Conservation (phyloP, 2,888 invertebrate genomes). For the Erannis defoliaria region DNA sequence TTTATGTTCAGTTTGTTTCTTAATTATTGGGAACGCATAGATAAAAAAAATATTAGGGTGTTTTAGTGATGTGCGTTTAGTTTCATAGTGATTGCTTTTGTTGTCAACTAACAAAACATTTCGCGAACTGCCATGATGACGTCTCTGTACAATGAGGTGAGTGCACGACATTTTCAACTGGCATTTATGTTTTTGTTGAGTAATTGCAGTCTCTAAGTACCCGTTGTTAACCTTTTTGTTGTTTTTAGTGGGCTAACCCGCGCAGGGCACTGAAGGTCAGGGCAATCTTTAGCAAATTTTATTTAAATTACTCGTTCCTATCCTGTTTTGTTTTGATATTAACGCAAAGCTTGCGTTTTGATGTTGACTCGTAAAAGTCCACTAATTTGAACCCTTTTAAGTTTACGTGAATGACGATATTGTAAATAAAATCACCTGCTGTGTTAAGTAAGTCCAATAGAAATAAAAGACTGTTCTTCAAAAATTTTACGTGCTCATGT, state of each 20-base stretch:
- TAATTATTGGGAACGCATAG: conserved; percentile 12
- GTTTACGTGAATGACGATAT: not conserved
- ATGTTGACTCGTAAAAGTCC: not conserved
- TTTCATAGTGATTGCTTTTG: conserved; percentile 62
- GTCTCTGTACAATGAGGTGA: conserved; percentile 82
- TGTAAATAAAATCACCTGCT: not conserved
- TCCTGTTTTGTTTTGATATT: not conserved
- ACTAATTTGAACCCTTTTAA: not conserved
- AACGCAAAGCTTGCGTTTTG: not conserved
- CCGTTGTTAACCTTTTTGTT: conserved; percentile 48
- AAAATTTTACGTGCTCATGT: not conserved
- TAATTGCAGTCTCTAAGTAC: conserved; percentile 65
- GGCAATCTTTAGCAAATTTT: conserved; percentile 30
- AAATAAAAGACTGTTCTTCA: not conserved
- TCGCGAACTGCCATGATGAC: conserved; percentile 71
- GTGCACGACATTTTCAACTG: conserved; percentile 79
- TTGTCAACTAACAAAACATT: conserved; percentile 69
- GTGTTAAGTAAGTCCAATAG: not conserved
- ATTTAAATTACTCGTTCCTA: conserved; percentile 23
- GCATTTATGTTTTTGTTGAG: conserved; percentile 78
- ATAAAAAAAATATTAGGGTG: conserved; percentile 30
- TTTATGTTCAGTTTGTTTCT: not conserved
- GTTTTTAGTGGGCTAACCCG: conserved; percentile 40
- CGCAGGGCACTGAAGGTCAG: conserved; percentile 37
- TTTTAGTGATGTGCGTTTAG: conserved; percentile 74